A percentile compares a stretch with the other conserved stretches of the same genome.
These are phyloP conservation scores for Chionodraco myersi DNA, from an alignment of 2,113 vertebrate genomes.

Conservation along the genomic window DNA sequence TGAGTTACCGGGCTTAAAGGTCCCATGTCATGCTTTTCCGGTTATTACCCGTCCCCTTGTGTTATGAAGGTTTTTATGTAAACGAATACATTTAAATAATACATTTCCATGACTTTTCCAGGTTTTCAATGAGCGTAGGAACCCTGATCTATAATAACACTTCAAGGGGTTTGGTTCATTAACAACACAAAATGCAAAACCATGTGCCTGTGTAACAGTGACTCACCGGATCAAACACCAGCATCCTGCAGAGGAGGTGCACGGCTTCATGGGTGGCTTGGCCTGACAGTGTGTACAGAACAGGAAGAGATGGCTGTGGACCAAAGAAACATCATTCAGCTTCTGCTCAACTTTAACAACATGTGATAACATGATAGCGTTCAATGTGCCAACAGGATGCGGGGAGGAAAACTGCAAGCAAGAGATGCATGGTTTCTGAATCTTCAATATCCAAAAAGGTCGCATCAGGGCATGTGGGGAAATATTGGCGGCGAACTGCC, in stretches of 20 bases:
- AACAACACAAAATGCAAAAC: slow-evolving; percentile 4
- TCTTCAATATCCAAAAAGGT: neutral
- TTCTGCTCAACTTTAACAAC: neutral
- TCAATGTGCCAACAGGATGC: neutral
- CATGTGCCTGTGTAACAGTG: neutral
- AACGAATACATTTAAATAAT: too few species aligned
- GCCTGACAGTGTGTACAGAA: slow-evolving; percentile 97
- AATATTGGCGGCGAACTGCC: too few species aligned
- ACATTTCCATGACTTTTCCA: too few species aligned
- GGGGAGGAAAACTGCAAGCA: neutral
- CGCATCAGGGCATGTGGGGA: too few species aligned
- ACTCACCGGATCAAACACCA: slow-evolving; percentile 99
- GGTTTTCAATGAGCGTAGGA: too few species aligned
- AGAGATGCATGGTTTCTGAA: neutral
- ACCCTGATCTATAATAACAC: neutral
- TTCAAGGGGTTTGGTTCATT: neutral
- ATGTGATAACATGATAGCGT: neutral
- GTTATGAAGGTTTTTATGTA: too few species aligned
- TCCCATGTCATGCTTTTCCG: too few species aligned
- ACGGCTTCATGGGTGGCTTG: slow-evolving; percentile 99
- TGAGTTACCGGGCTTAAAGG: too few species aligned
- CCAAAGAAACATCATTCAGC: slow-evolving; percentile 21
- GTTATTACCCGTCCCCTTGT: too few species aligned
- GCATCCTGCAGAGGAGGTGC: slow-evolving; percentile 98
- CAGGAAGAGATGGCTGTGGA: slow-evolving; percentile 95